A percentile compares a stretch with the other conserved stretches of the same genome.
phyloP scores from a whole-genome alignment of 2,888 invertebrate genomes.

The Drosophila lacicola region DNA sequence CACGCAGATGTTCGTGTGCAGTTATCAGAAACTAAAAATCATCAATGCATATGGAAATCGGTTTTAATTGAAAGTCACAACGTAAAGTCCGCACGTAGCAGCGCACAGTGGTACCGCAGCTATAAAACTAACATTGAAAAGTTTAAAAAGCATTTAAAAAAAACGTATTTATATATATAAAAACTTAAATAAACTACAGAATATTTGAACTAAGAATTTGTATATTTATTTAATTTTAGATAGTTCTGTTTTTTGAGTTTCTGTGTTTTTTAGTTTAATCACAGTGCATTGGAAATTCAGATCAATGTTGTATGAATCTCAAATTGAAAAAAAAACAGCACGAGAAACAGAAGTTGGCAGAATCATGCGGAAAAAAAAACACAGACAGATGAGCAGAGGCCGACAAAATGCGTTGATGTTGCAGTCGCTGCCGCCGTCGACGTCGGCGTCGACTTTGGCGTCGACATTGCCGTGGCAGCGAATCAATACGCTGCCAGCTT shows the following conservation, averaged over 20 bases:
- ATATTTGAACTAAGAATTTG: no score
- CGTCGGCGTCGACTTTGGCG: conserved; percentile 1
- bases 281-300: conserved; percentile 26
- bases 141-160: not conserved
- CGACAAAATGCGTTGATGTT: conserved; percentile 63
- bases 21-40: conserved; percentile 44
- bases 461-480: conserved; percentile 45
- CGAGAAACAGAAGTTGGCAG: conserved; percentile 20
- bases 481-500: conserved; percentile 65
- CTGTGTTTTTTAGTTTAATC: not conserved
- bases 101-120: conserved; percentile 23
- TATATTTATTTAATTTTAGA: not conserved
- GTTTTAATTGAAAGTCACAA: conserved; percentile 53
- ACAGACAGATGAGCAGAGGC: conserved; percentile 40
- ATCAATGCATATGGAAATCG: conserved; percentile 42
- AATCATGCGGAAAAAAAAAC: conserved; percentile 8
- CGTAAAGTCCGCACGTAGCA: not conserved
- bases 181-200: no score
- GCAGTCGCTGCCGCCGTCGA: conserved; percentile 23
- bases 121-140: not conserved
- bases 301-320: conserved; percentile 42
- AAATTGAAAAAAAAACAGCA: conserved; percentile 11
- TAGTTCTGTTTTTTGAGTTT: not conserved
- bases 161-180: not conserved
- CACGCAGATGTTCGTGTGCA: conserved; percentile 22